Evolutionary conservation across 2,888 invertebrate species (phyloP).

Genomic region (Kuschelorhynchus macadamiae): DNA sequence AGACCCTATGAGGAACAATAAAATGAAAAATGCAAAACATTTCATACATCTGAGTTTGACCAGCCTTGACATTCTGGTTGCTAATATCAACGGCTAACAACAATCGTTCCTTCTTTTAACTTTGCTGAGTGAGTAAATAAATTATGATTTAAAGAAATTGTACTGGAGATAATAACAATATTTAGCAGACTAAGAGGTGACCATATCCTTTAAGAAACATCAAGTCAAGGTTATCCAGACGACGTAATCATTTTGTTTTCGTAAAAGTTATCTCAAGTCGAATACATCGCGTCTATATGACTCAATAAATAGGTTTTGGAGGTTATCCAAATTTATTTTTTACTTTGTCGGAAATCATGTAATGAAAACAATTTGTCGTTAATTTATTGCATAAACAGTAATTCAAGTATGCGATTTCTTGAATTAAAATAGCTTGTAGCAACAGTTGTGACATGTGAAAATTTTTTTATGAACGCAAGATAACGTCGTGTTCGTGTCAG

Average conservation of each 20-base stretch:
- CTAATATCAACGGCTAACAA: slow-evolving; percentile 10
- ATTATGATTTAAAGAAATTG: background rate
- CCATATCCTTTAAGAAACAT: background rate
- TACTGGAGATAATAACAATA: background rate
- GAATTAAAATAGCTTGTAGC: background rate
- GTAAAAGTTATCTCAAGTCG: background rate
- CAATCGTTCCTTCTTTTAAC: background rate
- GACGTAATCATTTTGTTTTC: background rate
- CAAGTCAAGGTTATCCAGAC: background rate
- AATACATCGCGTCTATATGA: slow-evolving; percentile 2
- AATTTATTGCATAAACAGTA: background rate
- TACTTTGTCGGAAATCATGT: background rate
- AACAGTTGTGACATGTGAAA: too few species aligned
- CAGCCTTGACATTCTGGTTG: slow-evolving; percentile 12
- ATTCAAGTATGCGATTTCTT: too few species aligned
- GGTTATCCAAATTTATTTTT: slow-evolving; percentile 8
- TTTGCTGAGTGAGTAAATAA: background rate
- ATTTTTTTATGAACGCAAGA: too few species aligned
- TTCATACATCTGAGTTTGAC: slow-evolving; percentile 9
- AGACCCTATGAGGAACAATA: too few species aligned
- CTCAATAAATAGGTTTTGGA: slow-evolving; percentile 3
- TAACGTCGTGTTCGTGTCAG: too few species aligned
- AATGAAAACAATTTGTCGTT: slow-evolving; percentile 6
- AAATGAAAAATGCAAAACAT: too few species aligned
- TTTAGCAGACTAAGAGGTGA: background rate